A percentile compares a stretch with the other conserved stretches of the same genome.
Evolutionary conservation across 2,797 vertebrate species (phyloP).

Genomic region (Arrhamphus sclerolepis): DNA sequence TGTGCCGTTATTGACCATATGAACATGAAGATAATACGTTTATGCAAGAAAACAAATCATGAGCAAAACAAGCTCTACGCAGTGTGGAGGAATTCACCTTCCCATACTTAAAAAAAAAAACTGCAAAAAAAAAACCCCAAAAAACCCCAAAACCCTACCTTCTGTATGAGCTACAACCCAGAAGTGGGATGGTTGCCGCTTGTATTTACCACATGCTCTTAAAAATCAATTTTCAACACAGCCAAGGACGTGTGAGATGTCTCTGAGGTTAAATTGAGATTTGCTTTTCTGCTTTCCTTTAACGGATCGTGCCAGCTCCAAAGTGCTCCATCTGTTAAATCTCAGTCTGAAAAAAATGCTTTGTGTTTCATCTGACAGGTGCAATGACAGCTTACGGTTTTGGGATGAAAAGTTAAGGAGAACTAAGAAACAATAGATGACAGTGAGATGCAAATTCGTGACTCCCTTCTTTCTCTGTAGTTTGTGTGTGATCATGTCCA

Average conservation of each 20-base stretch:
- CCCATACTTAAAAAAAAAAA: too few relatives aligned
- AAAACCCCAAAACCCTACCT: too few relatives aligned
- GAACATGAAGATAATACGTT: too few relatives aligned
- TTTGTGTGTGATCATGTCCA: slow-evolving; percentile 33
- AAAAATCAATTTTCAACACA: too few relatives aligned
- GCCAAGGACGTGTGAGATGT: not conserved
- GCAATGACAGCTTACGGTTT: slow-evolving; percentile 20
- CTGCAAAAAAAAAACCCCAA: too few relatives aligned
- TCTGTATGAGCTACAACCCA: too few relatives aligned
- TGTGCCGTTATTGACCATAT: too few relatives aligned
- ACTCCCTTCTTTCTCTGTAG: slow-evolving; percentile 1
- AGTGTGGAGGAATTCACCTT: too few relatives aligned
- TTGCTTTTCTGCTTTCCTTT: slow-evolving; percentile 1
- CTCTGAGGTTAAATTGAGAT: not conserved
- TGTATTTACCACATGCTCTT: too few relatives aligned
- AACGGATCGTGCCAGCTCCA: not conserved
- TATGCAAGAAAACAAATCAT: too few relatives aligned
- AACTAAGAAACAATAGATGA: slow-evolving; percentile 27
- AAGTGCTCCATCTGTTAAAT: slow-evolving; percentile 9
- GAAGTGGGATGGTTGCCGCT: too few relatives aligned
- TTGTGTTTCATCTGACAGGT: slow-evolving; percentile 22
- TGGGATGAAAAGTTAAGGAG: slow-evolving; percentile 19
- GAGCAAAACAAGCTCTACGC: too few relatives aligned
- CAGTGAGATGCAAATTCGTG: slow-evolving; percentile 12
- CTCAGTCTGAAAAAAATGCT: not conserved